Conservation (phyloP, 2,797 vertebrate genomes). For the Epinephelus malabaricus region DNA sequence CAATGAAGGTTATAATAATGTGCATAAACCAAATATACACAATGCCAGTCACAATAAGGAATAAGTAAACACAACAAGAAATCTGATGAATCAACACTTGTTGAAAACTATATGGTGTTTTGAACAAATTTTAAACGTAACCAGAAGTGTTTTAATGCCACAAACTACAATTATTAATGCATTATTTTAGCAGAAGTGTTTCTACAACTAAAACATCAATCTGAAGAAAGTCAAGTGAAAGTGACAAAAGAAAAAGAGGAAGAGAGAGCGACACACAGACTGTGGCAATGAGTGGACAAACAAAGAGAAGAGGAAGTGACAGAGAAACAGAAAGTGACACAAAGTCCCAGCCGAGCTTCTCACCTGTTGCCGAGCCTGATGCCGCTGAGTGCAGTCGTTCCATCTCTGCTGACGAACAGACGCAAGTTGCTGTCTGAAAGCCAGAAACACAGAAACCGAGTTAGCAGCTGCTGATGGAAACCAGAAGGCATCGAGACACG, state of each 20-base stretch:
- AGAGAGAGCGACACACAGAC: slow-evolving; percentile 1
- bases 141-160: neutral
- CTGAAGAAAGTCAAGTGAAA: neutral
- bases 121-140: no score
- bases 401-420: slow-evolving; percentile 95
- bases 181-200: neutral
- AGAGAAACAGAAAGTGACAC: neutral
- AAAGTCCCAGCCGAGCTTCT: slow-evolving; percentile 3
- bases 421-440: slow-evolving; percentile 95
- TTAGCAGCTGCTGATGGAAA: neutral
- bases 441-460: neutral
- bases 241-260: neutral
- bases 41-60: no score
- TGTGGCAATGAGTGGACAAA: neutral
- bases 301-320: neutral
- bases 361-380: slow-evolving; percentile 95
- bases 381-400: slow-evolving; percentile 92
- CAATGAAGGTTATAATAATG: neutral
- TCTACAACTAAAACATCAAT: neutral
- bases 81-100: no score
- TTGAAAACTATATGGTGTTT: neutral
- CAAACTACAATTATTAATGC: neutral
- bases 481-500: neutral
- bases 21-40: no score
- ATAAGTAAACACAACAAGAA: neutral